A percentile compares a stretch with the other conserved stretches of the same genome.
phyloP scores from a whole-genome alignment of 2,888 invertebrate genomes.

The Hyalella azteca region DNA sequence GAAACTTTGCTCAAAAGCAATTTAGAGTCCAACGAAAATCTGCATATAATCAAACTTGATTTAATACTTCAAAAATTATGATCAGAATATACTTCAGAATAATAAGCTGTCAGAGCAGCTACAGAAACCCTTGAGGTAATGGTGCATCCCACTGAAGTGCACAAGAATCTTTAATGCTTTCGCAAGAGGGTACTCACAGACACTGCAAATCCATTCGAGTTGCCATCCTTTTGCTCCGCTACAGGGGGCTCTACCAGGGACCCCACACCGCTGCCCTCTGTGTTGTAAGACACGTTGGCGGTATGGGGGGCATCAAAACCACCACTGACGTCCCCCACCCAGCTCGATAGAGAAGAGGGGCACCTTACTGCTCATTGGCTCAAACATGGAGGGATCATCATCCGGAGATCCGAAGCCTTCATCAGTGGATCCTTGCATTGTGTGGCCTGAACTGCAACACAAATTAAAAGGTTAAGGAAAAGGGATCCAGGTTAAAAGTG shows the following conservation, averaged over 20 bases:
- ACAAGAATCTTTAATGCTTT: too few species aligned
- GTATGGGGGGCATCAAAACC: slow-evolving; percentile 68
- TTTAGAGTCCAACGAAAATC: too few species aligned
- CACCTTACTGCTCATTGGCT: slow-evolving; percentile 42
- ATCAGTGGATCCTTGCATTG: slow-evolving; percentile 8
- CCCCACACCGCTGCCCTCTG: slow-evolving; percentile 69
- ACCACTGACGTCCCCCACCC: slow-evolving; percentile 67
- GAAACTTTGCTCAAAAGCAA: too few species aligned
- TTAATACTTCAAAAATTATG: too few species aligned
- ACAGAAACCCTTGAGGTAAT: too few species aligned
- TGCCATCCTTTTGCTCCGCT: slow-evolving; percentile 27
- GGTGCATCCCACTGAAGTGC: too few species aligned
- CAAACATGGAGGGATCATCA: slow-evolving; percentile 29
- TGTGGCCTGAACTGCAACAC: neutral
- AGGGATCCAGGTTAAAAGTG: too few species aligned
- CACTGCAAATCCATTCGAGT: slow-evolving; percentile 18
- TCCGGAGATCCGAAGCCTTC: slow-evolving; percentile 21
- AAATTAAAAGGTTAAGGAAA: too few species aligned
- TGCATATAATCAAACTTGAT: too few species aligned
- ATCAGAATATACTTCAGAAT: too few species aligned
- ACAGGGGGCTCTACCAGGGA: slow-evolving; percentile 67
- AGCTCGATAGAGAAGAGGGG: slow-evolving; percentile 60
- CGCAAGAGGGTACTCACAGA: neutral
- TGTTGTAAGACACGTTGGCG: slow-evolving; percentile 63
- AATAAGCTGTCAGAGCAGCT: too few species aligned